Evolutionary conservation across 2,113 vertebrate species (phyloP).

Genomic region (Rhinogobius similis): DNA sequence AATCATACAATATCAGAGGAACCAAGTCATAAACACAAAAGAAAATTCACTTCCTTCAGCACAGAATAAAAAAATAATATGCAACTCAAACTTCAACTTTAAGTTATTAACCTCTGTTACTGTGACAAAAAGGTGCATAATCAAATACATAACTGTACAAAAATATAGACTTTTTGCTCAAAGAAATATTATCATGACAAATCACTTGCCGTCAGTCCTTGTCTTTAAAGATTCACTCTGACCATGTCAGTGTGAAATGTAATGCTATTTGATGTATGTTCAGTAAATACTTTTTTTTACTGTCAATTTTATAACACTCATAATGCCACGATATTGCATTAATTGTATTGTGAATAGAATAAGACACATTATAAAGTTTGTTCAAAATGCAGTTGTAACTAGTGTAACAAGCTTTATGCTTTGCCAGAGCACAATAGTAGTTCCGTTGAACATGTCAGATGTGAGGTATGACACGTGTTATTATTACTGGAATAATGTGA

Average conservation of each 20-base stretch:
- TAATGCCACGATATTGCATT: not conserved
- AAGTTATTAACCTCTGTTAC: not conserved
- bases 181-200: not conserved
- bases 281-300: not conserved
- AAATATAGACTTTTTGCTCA: not conserved
- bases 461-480: not conserved
- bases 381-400: too few species aligned
- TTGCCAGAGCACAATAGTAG: constrained; percentile 29
- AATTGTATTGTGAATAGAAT: not conserved
- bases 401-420: not conserved
- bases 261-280: not conserved
- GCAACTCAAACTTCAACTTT: not conserved
- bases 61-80: not conserved
- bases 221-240: not conserved
- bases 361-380: not conserved
- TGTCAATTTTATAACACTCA: not conserved
- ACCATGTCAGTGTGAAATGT: not conserved
- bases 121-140: not conserved
- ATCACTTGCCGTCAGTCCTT: not conserved
- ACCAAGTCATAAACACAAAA: not conserved
- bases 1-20: not conserved
- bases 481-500: constrained; percentile 19
- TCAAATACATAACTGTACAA: not conserved
- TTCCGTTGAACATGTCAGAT: constrained; percentile 6
- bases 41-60: not conserved